These are phyloP conservation scores for Odocoileus virginianus DNA, from an alignment of 2,113 vertebrate genomes.

Conservation along the genomic window DNA sequence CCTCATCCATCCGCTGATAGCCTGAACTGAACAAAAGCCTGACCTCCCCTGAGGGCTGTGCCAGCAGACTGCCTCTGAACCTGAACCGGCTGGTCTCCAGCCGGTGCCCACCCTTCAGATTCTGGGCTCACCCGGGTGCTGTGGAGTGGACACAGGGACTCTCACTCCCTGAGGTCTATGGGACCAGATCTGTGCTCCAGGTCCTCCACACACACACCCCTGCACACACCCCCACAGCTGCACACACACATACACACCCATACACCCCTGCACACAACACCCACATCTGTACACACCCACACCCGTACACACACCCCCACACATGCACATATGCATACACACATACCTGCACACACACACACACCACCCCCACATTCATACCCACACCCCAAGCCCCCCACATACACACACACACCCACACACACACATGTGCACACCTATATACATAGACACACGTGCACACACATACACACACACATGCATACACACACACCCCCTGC, in stretches of 20 bases:
- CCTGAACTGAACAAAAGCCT: background rate
- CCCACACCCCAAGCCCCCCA: too few relatives aligned
- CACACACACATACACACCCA: background rate
- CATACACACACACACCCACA: rapidly evolving
- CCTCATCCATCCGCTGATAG: background rate
- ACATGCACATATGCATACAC: too few relatives aligned
- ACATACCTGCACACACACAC: too few relatives aligned
- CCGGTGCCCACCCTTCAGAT: rapidly evolving
- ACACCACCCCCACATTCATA: too few relatives aligned
- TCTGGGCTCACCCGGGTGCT: rapidly evolving
- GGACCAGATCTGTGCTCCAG: background rate
- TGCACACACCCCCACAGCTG: background rate
- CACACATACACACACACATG: too few relatives aligned
- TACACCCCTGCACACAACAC: too few relatives aligned
- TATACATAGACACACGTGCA: too few relatives aligned
- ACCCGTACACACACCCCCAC: too few relatives aligned
- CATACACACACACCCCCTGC: too few relatives aligned
- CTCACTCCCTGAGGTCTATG: background rate
- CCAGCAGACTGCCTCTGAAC: too few relatives aligned
- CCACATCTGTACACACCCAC: rapidly evolving
- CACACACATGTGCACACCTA: too few relatives aligned
- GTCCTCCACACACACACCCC: background rate
- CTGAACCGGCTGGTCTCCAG: background rate
- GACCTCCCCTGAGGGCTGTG: background rate
- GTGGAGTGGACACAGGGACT: background rate